These are phyloP conservation scores for Aurelia aurita complex sp. Pacific DNA, from an alignment of 30 jellyfish, hydroid and myxozoan genomes.

Conservation along the genomic window DNA sequence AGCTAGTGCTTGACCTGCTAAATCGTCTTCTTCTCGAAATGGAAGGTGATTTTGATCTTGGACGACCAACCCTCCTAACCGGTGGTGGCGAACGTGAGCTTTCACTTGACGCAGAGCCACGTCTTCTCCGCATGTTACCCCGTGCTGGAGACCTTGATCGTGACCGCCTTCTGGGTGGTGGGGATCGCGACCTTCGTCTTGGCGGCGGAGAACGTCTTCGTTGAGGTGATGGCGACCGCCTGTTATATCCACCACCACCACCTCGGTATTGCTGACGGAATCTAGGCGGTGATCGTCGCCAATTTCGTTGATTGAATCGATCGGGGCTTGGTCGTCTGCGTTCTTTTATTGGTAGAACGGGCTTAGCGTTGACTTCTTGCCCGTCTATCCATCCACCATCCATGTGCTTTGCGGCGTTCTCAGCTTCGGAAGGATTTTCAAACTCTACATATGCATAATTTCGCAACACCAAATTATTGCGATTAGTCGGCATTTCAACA, in stretches of 20 bases:
- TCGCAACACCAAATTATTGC: constrained; percentile 73
- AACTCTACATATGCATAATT: constrained; percentile 95
- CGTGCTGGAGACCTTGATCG: constrained; percentile 45
- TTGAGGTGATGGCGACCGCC: constrained; percentile 29
- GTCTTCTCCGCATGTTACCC: constrained; percentile 73
- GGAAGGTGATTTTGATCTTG: constrained; percentile 79
- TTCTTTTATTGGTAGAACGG: constrained; percentile 73
- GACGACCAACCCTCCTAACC: constrained; percentile 54
- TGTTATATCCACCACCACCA: constrained; percentile 43
- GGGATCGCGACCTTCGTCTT: constrained; percentile 79
- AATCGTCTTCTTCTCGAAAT: constrained; percentile 83
- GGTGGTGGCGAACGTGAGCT: constrained; percentile 78
- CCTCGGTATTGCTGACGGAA: constrained; percentile 61
- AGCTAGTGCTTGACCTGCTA: constrained; percentile 90
- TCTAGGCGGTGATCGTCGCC: constrained; percentile 80
- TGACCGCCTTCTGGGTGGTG: constrained; percentile 49
- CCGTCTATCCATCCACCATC: constrained; percentile 99
- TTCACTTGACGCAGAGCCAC: constrained; percentile 79
- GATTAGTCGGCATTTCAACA: constrained; percentile 90
- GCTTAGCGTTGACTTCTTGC: constrained; percentile 90
- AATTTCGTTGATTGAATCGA: constrained; percentile 61
- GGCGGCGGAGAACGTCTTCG: constrained; percentile 75
- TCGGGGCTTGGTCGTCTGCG: constrained; percentile 83
- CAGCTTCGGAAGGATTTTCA: constrained; percentile 86
- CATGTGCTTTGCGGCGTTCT: constrained; percentile 93